A percentile compares a stretch with the other conserved stretches of the same genome.
phyloP scores from a whole-genome alignment of 1,140 invertebrate genomes.

The Bombus sylvicola region DNA sequence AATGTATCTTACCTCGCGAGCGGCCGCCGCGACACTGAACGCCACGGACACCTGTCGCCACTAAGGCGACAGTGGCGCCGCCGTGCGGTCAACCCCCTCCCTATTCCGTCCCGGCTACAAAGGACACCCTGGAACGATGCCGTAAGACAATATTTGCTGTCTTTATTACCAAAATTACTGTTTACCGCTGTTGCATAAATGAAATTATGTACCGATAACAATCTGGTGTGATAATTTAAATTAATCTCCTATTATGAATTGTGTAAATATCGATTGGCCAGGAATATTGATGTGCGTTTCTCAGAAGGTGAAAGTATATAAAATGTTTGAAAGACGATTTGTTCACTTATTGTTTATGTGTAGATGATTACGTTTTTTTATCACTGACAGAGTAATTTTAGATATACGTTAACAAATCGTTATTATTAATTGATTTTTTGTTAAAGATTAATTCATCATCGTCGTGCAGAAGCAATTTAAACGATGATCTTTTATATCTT shows the following conservation, averaged over 20 bases:
- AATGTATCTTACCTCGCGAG: conserved; percentile 79
- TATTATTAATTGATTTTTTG: not conserved
- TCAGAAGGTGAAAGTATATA: not conserved
- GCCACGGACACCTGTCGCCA: conserved; percentile 78
- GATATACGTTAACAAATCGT: too few species aligned
- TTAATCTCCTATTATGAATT: not conserved
- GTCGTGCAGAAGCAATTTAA: not conserved
- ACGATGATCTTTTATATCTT: not conserved
- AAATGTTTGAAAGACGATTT: too few species aligned
- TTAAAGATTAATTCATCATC: too few species aligned
- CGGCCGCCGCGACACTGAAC: conserved; percentile 82
- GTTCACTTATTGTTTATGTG: not conserved
- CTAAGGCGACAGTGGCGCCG: conserved; percentile 74
- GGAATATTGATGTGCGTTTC: too few species aligned
- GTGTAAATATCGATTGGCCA: not conserved
- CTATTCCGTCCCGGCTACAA: conserved; percentile 14
- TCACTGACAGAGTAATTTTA: not conserved
- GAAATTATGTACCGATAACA: not conserved
- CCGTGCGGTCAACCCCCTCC: conserved; percentile 74
- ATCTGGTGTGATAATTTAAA: not conserved
- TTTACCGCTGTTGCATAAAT: not conserved
- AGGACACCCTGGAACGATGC: conserved; percentile 40
- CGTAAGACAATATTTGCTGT: not conserved
- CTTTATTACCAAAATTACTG: not conserved
- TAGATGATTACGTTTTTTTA: too few species aligned